Evolutionary conservation across 2,797 vertebrate species (phyloP), one percentile per base, ranked within the genome.

Genomic region (Paratrypauchen microcephalus): DNA sequence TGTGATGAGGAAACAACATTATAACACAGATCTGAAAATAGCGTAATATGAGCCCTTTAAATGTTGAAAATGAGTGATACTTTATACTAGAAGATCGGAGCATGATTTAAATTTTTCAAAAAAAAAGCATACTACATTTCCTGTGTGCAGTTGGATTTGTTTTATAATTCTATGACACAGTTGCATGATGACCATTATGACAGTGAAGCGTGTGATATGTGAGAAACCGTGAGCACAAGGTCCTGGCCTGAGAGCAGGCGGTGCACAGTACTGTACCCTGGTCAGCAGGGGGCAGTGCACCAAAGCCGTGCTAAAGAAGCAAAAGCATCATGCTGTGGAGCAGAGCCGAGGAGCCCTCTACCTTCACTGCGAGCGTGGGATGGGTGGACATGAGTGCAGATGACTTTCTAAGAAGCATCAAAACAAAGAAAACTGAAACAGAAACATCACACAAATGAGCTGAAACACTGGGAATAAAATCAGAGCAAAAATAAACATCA

Each of bases 201-300:
- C 19, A 9, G 50, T 52, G 50, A 52, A n/a, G n/a, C 21, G 6
- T 52, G 50, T 52, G 48, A n/a, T 52, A n/a, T 52, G 50, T n/a
- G 19, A 52, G 50, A 19, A 6, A 52, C 50, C 48, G 19, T 52
- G 50, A 52, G 18, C 48, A 19, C 48, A 50, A 19, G 47, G 1
- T 50, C 48, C 48, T 2, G 48, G 48, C 21, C 52, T 21, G 52
- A 23, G 8, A 16, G n/a, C 23, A 28, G 24, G 24, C 55, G 2
- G 80, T 84, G 83, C 83, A 82, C 80, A 68, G 88, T 93, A 94
- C 92, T 89, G 86, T 94, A 93, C 93, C 93, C 86, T 79, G 75
- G 86, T 16, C 85, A 80, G 79, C 57, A 76, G 83, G 79, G 75
- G 92, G 87, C 88, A 92, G 81, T 68, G 39, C 41, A 75, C 84